Evolutionary conservation across 2,797 vertebrate genomes (phyloP).

Genomic region (Halcyon badia): DNA sequence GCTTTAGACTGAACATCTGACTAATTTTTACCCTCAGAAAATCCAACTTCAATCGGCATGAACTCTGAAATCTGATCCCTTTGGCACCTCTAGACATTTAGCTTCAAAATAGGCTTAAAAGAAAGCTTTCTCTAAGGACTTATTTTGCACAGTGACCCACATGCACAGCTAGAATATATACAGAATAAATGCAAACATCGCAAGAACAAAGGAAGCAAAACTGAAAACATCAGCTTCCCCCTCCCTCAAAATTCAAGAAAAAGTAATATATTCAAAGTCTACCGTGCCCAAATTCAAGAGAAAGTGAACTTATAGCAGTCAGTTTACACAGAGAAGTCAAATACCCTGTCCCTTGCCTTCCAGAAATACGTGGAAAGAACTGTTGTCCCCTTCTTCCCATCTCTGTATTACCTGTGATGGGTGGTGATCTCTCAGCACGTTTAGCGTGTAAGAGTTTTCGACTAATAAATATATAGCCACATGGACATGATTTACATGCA

Average conservation of each 20-base stretch:
- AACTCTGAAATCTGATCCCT: not conserved
- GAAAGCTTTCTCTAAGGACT: not conserved
- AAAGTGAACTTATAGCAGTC: not conserved
- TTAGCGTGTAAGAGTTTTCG: conserved; percentile 95
- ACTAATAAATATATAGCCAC: conserved; percentile 97
- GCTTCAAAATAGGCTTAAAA: not conserved
- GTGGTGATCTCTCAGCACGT: conserved; percentile 88
- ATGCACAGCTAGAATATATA: not conserved
- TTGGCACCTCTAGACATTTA: not conserved
- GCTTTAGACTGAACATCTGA: not conserved
- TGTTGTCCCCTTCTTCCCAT: not conserved
- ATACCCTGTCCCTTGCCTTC: not conserved
- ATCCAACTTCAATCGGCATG: not conserved
- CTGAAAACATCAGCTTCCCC: not conserved
- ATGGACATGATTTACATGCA: conserved; percentile 97
- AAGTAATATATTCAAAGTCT: not conserved
- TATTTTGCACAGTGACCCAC: not conserved
- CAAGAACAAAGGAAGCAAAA: not conserved
- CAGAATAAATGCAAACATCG: not conserved
- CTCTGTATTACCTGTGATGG: conserved; percentile 87
- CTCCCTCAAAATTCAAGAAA: not conserved
- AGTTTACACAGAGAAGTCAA: not conserved
- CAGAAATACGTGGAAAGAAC: conserved; percentile 5
- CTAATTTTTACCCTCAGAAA: not conserved
- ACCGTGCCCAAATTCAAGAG: not conserved